A percentile compares a stretch with the other conserved stretches of the same genome.
phyloP scores from a whole-genome alignment of 2,888 invertebrate genomes.

The Phalera bucephala region DNA sequence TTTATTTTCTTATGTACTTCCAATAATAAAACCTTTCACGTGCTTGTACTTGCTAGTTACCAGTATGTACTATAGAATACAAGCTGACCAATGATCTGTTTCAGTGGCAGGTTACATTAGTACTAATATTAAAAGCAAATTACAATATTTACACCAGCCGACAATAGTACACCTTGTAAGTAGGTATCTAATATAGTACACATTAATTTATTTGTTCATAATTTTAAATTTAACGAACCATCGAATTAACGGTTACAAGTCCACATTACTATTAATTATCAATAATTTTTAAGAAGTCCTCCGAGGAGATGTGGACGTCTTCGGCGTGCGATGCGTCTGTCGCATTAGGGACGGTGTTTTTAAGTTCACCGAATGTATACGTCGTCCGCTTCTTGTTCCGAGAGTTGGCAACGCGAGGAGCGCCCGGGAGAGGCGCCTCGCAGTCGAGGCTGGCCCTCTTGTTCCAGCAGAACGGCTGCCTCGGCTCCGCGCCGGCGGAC shows the following conservation, averaged over 20 bases:
- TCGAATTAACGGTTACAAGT: conserved; percentile 30
- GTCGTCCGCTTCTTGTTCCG: conserved; percentile 43
- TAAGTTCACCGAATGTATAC: conserved; percentile 76
- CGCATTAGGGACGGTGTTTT: conserved; percentile 69
- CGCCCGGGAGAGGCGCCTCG: conserved; percentile 45
- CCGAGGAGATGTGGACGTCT: conserved; percentile 58
- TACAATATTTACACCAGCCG: conserved; percentile 78
- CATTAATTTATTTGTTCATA: conserved; percentile 54
- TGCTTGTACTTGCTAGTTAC: neutral
- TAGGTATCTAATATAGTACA: conserved; percentile 63
- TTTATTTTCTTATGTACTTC: neutral
- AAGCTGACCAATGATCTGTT: conserved; percentile 75
- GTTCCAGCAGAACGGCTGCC: conserved; percentile 62
- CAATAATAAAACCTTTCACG: too few species aligned
- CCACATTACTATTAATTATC: conserved; percentile 54
- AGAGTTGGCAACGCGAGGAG: conserved; percentile 22
- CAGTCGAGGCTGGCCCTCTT: conserved; percentile 60
- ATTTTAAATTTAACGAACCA: conserved; percentile 40
- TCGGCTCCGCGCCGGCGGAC: conserved; percentile 76
- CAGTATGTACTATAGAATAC: conserved; percentile 2
- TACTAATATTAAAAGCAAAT: conserved; percentile 75
- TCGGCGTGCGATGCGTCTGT: conserved; percentile 41
- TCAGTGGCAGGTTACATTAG: conserved; percentile 73
- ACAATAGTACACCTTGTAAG: conserved; percentile 51
- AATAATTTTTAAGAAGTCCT: conserved; percentile 69